These are phyloP conservation scores for Eilema sororculum DNA, from an alignment of 2,888 invertebrate species.

Conservation along the genomic window DNA sequence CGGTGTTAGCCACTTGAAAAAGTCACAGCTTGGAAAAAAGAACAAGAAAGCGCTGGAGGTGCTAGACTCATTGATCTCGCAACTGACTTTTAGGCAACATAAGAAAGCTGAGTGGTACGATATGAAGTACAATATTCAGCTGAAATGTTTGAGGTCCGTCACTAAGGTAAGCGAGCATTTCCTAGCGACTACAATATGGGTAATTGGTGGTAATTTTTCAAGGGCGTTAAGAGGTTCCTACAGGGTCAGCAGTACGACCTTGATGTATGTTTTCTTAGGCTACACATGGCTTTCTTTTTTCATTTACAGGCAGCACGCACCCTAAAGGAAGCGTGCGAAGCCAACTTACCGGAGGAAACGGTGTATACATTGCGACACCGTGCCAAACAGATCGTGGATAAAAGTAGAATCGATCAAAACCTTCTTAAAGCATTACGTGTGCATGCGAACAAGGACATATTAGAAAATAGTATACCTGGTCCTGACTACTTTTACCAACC, in stretches of 20 bases:
- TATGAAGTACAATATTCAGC: not conserved
- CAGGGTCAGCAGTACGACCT: too few relatives aligned
- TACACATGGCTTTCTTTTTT: not conserved
- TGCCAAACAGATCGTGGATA: not conserved
- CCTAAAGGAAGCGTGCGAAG: conserved; percentile 1
- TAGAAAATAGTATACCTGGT: not conserved
- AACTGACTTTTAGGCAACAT: not conserved
- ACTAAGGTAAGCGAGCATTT: not conserved
- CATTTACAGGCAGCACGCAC: conserved; percentile 1
- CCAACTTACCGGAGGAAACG: not conserved
- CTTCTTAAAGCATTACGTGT: not conserved
- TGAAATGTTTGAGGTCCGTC: not conserved
- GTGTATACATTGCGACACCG: not conserved
- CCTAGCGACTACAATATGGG: too few relatives aligned
- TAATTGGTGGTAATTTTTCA: too few relatives aligned
- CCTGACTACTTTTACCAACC: not conserved
- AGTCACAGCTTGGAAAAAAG: not conserved
- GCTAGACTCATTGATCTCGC: conserved; percentile 1
- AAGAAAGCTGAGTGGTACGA: conserved; percentile 7
- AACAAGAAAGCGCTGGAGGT: not conserved
- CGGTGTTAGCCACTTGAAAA: not conserved
- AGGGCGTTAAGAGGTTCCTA: too few relatives aligned
- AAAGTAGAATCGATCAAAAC: not conserved
- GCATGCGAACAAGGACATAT: not conserved
- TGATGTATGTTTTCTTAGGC: not conserved